Conservation (phyloP, 2,113 vertebrate species). For the Apaloderma vittatum region DNA sequence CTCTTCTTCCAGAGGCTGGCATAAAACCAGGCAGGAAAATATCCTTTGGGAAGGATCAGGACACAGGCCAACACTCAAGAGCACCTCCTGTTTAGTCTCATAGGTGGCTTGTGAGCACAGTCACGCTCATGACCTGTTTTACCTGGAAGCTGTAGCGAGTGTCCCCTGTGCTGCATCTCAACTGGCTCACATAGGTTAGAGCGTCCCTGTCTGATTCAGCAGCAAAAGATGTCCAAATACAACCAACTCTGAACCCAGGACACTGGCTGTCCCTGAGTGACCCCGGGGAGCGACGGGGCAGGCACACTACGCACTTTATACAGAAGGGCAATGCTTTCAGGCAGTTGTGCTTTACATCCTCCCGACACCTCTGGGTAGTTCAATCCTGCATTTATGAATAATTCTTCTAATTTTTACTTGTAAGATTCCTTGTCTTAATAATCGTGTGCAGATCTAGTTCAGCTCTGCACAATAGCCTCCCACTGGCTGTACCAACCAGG, state of each 20-base stretch:
- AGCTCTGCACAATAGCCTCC: not conserved
- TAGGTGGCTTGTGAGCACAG: not conserved
- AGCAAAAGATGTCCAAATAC: not conserved
- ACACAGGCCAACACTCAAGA: not conserved
- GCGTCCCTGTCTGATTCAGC: not conserved
- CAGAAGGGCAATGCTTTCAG: not conserved
- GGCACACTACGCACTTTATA: not conserved
- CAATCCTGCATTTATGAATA: not conserved
- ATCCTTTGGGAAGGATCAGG: not conserved
- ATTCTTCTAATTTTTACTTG: not conserved
- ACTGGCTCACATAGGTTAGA: rapidly evolving
- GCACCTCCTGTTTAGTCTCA: not conserved
- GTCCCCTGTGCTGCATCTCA: not conserved
- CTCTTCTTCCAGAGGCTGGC: not conserved
- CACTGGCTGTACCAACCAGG: not conserved
- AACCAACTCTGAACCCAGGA: not conserved
- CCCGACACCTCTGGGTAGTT: not conserved
- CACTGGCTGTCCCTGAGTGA: not conserved
- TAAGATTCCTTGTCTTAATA: not conserved
- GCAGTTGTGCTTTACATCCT: not conserved
- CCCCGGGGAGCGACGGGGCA: not conserved
- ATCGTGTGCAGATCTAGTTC: not conserved
- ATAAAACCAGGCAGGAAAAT: not conserved
- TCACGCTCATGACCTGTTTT: not conserved
- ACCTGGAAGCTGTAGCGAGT: not conserved